These are phyloP conservation scores for Platysteira castanea DNA, from an alignment of 2,113 vertebrate genomes.

Conservation along the genomic window DNA sequence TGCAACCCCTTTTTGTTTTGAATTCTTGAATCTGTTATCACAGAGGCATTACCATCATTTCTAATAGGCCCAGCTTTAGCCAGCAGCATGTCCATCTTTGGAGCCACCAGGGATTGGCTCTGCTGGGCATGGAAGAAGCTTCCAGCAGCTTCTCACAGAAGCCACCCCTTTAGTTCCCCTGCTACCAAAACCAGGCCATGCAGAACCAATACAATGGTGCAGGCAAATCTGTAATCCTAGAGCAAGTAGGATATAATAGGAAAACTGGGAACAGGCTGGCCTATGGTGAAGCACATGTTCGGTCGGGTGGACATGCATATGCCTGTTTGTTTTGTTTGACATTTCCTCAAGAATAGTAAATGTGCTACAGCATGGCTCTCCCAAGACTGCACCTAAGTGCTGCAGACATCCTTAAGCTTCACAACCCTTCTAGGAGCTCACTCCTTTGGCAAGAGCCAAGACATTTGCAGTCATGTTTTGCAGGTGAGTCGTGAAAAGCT, in stretches of 20 bases:
- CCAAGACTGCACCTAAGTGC: not conserved
- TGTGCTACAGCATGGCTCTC: not conserved
- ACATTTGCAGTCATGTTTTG: not conserved
- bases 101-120: not conserved
- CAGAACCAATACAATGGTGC: not conserved
- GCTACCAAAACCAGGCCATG: not conserved
- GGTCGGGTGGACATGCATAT: not conserved
- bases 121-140: not conserved
- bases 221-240: not conserved
- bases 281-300: not conserved
- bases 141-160: not conserved
- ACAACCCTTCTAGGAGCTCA: not conserved
- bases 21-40: not conserved
- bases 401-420: not conserved
- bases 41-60: rapidly evolving
- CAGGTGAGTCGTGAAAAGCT: not conserved
- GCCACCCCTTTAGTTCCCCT: not conserved
- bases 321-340: not conserved
- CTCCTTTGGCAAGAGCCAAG: not conserved
- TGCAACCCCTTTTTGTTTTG: rapidly evolving
- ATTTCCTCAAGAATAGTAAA: not conserved
- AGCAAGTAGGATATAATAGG: not conserved
- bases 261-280: not conserved
- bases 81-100: not conserved
- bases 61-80: not conserved